Conservation (phyloP, 2,113 vertebrate species). For the Rhynchopsitta pachyrhyncha region DNA sequence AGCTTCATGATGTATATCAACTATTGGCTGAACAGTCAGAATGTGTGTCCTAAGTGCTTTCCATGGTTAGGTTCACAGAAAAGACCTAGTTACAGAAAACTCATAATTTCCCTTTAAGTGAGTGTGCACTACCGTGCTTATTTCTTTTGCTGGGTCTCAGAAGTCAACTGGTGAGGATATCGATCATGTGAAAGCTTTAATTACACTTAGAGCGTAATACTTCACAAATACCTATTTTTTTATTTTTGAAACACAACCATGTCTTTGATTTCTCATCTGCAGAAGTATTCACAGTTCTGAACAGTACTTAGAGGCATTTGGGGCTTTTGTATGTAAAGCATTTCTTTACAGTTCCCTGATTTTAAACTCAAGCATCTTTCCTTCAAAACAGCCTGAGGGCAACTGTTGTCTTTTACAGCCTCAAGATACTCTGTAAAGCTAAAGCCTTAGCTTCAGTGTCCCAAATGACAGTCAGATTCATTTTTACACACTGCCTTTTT, state of each 20-base stretch:
- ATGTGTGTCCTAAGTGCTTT: neutral
- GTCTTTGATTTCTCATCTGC: neutral
- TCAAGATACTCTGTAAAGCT: neutral
- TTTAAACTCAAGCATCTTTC: neutral
- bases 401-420: neutral
- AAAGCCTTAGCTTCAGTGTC: neutral
- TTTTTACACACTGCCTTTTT: neutral
- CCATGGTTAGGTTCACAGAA: neutral
- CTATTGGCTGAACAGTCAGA: neutral
- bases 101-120: neutral
- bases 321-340: neutral
- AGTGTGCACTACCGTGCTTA: neutral
- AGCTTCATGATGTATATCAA: neutral
- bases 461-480: neutral
- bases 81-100: neutral
- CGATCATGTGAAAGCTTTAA: neutral
- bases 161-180: neutral
- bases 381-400: neutral
- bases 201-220: neutral
- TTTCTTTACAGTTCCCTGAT: neutral
- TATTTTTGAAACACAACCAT: neutral
- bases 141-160: neutral
- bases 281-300: neutral
- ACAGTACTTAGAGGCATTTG: neutral
- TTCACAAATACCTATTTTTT: neutral